A percentile compares a stretch with the other conserved stretches of the same genome.
These are phyloP conservation scores for Melitaea athalia DNA, from an alignment of 2,888 invertebrate genomes.

Conservation along the genomic window DNA sequence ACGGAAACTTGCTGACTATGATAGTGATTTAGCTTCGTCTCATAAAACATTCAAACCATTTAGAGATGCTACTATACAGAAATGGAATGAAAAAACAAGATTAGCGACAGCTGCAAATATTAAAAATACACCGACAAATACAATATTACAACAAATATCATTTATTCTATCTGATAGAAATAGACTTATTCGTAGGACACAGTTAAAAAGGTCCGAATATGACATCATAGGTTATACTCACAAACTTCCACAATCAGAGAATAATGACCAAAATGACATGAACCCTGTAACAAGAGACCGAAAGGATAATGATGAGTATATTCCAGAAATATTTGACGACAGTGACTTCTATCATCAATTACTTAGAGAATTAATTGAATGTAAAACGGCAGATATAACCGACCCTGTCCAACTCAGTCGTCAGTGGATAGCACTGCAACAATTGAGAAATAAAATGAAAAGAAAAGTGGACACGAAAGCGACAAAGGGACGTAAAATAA, in stretches of 20 bases:
- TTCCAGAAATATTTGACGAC: constrained; percentile 96
- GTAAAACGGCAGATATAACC: constrained; percentile 90
- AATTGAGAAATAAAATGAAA: constrained; percentile 95
- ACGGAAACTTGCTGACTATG: constrained; percentile 83
- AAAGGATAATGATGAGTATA: constrained; percentile 83
- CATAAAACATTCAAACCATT: constrained; percentile 85
- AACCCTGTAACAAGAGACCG: constrained; percentile 54
- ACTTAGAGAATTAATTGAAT: constrained; percentile 94
- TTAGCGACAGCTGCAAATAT: constrained; percentile 85
- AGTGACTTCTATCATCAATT: constrained; percentile 98
- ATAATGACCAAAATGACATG: constrained; percentile 46
- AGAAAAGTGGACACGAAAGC: constrained; percentile 96
- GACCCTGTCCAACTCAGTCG: constrained; percentile 93
- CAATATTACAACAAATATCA: constrained; percentile 90
- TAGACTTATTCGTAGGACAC: constrained; percentile 90
- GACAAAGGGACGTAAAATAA: constrained; percentile 95
- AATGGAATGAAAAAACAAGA: constrained; percentile 97
- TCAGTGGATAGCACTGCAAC: constrained; percentile 96
- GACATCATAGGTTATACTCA: constrained; percentile 84
- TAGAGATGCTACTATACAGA: constrained; percentile 91
- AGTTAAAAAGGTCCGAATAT: constrained; percentile 89
- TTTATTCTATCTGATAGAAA: constrained; percentile 90
- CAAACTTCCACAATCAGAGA: constrained; percentile 42
- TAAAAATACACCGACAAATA: constrained; percentile 83
- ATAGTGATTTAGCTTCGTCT: constrained; percentile 77